Evolutionary conservation across 2,113 vertebrate genomes (phyloP), one percentile per base, ranked within the genome.

Genomic region (Chlorodrepanis virens): DNA sequence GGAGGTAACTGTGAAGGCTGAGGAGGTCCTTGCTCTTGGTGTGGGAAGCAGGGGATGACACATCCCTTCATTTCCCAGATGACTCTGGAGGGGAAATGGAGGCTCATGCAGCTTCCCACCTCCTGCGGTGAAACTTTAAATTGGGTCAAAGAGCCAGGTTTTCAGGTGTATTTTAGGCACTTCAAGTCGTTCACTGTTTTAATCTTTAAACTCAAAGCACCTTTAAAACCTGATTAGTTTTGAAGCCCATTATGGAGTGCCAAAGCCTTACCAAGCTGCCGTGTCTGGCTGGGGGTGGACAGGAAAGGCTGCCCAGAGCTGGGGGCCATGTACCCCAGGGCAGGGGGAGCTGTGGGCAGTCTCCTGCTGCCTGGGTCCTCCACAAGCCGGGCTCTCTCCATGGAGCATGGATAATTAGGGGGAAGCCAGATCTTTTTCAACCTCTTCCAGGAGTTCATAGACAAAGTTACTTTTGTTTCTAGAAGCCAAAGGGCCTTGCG

Each of bases 341-440:
- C 1, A 3, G 14, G 25, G 37, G 12, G 44, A 22, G 28, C 65
- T 1, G 0, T 1, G 8, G 54, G 44, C 67, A 59, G 4, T 28
- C 31, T 81, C 24, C 78, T 59, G 42, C 69, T 81, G 18, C 57
- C 13, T 8, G 10, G 65, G 61, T 7, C 45, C 31, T 40, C 42
- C 60, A 49, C 23, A 5, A n/a, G 44, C 49, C 35, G 18, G 67
- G 40, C 29, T 33, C 47, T 87, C 39, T 76, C 21, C 2, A 1
- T 12, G n/a, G 35, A 79, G 47, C 57, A 12, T 5, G 5, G 14
- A 12, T 56, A 40, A n/a, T 14, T 19, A 5, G 1, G 20, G n/a
- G 10, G 21, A 60, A 86, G 40, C 24, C 59, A 42, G 18, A 59
- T 22, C 47, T 59, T 57, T 70, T 29, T 77, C 76, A 57, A 33